These are phyloP conservation scores for Portevinia maculata DNA, from an alignment of 2,888 invertebrate genomes.

Conservation along the genomic window DNA sequence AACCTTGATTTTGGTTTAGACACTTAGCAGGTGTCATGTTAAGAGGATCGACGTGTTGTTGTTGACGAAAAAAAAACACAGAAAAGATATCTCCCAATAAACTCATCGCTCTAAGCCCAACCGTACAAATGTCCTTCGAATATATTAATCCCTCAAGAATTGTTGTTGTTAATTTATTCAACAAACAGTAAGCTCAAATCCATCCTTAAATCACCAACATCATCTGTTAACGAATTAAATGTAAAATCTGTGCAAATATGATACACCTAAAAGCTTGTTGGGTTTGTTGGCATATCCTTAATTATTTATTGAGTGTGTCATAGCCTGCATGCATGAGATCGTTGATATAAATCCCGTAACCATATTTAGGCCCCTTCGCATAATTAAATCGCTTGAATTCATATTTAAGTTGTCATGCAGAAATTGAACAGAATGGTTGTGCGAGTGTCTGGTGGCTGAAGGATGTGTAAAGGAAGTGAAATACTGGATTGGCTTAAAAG, in stretches of 20 bases:
- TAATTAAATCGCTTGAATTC: slow-evolving; percentile 37
- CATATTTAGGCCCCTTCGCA: slow-evolving; percentile 22
- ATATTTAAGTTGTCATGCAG: slow-evolving; percentile 23
- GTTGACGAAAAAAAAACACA: too few species aligned
- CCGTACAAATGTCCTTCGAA: too few species aligned
- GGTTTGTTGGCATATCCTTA: slow-evolving; percentile 3
- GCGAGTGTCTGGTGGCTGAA: not conserved
- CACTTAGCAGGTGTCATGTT: too few species aligned
- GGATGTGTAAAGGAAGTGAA: not conserved
- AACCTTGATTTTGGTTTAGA: too few species aligned
- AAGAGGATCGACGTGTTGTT: too few species aligned
- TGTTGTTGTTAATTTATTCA: slow-evolving; percentile 36
- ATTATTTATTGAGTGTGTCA: slow-evolving; percentile 44
- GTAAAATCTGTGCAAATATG: not conserved
- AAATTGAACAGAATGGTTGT: slow-evolving; percentile 8
- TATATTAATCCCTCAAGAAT: too few species aligned
- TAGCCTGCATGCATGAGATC: not conserved
- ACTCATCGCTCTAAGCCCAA: too few species aligned
- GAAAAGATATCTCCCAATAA: too few species aligned
- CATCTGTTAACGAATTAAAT: slow-evolving; percentile 29
- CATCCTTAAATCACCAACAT: slow-evolving; percentile 23
- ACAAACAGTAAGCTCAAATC: slow-evolving; percentile 30
- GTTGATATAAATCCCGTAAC: not conserved
- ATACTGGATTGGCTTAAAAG: not conserved
- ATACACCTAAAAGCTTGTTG: not conserved